phyloP scores from a whole-genome alignment of 2,888 invertebrate genomes.

The Heliothis peltigera region DNA sequence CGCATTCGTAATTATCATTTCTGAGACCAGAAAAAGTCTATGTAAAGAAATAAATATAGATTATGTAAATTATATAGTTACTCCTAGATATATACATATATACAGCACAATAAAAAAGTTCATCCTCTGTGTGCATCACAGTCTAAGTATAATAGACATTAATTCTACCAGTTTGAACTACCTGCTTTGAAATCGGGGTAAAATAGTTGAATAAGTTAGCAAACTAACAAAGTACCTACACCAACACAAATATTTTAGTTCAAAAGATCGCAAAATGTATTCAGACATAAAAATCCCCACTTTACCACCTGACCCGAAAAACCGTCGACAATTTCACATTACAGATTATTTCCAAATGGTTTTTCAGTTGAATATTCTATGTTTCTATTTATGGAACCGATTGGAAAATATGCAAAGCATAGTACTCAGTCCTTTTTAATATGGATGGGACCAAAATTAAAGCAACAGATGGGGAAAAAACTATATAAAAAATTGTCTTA shows the following conservation, averaged over 20 bases:
- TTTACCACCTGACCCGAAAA: slow-evolving; percentile 38
- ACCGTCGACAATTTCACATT: slow-evolving; percentile 14
- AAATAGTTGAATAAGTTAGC: slow-evolving; percentile 13
- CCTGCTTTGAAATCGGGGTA: too few relatives aligned
- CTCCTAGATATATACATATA: too few relatives aligned
- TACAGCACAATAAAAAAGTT: too few relatives aligned
- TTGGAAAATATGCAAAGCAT: not conserved
- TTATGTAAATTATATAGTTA: too few relatives aligned
- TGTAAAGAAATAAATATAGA: too few relatives aligned
- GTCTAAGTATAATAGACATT: not conserved
- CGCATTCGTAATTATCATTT: not conserved
- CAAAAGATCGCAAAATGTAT: slow-evolving; percentile 45
- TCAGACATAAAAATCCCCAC: slow-evolving; percentile 40
- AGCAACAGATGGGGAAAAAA: too few relatives aligned
- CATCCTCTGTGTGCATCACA: not conserved
- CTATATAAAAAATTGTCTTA: too few relatives aligned
- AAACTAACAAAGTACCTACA: slow-evolving; percentile 13
- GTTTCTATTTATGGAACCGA: not conserved
- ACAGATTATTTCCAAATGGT: slow-evolving; percentile 15
- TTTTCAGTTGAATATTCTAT: slow-evolving; percentile 15
- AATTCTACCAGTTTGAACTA: not conserved
- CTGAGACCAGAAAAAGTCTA: not conserved
- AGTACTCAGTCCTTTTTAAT: too few relatives aligned
- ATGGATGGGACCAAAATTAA: too few relatives aligned
- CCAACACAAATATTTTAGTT: not conserved